Conservation (phyloP, 2,888 invertebrate species). For the Drosophila seclusa region DNA sequence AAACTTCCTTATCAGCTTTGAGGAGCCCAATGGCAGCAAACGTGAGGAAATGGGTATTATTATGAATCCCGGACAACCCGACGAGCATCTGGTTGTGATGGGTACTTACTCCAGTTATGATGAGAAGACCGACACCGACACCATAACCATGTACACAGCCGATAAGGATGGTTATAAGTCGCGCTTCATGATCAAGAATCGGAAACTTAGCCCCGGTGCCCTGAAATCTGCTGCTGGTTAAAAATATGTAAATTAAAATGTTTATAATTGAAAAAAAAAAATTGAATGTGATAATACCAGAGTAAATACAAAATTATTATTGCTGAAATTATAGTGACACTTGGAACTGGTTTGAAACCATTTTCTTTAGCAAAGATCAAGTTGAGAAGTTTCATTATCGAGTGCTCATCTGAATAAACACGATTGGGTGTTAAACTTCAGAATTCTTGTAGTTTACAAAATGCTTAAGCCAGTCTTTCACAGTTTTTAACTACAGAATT, state of each 20-base stretch:
- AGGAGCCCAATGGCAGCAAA: slow-evolving; percentile 82
- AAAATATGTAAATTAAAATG: too few species aligned
- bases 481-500: neutral
- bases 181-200: slow-evolving; percentile 80
- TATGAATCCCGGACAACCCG: slow-evolving; percentile 82
- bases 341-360: slow-evolving; percentile 60
- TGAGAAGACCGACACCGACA: slow-evolving; percentile 81
- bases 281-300: slow-evolving; percentile 15
- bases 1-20: slow-evolving; percentile 57
- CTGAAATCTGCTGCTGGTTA: slow-evolving; percentile 80
- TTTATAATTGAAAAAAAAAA: slow-evolving; percentile 19
- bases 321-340: slow-evolving; percentile 17
- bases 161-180: slow-evolving; percentile 84
- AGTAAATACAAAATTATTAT: slow-evolving; percentile 23
- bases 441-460: slow-evolving; percentile 12
- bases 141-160: slow-evolving; percentile 84
- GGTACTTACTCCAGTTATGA: slow-evolving; percentile 81
- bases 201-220: slow-evolving; percentile 75
- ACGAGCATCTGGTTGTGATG: slow-evolving; percentile 83
- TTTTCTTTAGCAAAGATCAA: slow-evolving; percentile 59
- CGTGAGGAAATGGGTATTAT: slow-evolving; percentile 84
- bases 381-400: slow-evolving; percentile 53
- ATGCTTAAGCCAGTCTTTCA: slow-evolving; percentile 2
- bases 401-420: slow-evolving; percentile 52
- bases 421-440: slow-evolving; percentile 58